These are phyloP conservation scores for Caenorhabditis sinica DNA, from an alignment of 2,888 invertebrate genomes.

Conservation along the genomic window DNA sequence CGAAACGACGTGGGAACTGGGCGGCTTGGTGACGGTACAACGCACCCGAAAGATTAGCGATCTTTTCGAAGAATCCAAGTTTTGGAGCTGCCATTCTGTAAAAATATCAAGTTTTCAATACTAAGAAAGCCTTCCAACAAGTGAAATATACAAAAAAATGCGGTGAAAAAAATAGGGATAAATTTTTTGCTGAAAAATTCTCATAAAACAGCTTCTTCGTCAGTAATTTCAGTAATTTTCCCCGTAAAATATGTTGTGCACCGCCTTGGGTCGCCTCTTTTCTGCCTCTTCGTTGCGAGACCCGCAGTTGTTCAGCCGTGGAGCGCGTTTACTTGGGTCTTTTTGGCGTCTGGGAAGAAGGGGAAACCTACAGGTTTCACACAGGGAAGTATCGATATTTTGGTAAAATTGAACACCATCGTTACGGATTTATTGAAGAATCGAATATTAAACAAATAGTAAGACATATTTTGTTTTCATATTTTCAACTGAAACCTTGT, in stretches of 20 bases:
- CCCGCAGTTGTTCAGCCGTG: conserved; percentile 5
- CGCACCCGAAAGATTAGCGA: conserved; percentile 80
- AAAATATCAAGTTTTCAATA: neutral
- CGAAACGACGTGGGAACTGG: conserved; percentile 81
- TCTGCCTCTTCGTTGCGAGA: conserved; percentile 58
- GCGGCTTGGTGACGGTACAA: conserved; percentile 82
- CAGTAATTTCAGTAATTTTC: conserved; percentile 16
- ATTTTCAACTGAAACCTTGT: too few relatives aligned
- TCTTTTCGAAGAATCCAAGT: conserved; percentile 82
- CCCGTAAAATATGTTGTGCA: conserved; percentile 42
- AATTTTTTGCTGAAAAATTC: neutral
- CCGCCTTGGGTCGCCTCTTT: conserved; percentile 45
- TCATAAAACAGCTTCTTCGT: neutral
- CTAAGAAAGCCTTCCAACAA: neutral
- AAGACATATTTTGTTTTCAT: too few relatives aligned
- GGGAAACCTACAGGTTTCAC: neutral
- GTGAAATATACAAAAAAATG: neutral
- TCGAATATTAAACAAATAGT: too few relatives aligned
- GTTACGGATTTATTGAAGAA: too few relatives aligned
- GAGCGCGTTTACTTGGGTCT: conserved; percentile 19
- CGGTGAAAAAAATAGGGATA: neutral
- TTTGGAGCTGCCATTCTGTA: conserved; percentile 78
- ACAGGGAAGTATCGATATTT: conserved; percentile 1
- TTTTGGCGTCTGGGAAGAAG: neutral
- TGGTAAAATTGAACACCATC: neutral